Base-by-base conservation (phyloP, 2,888 invertebrate genomes). In the Antheraea yamamai region DNA sequence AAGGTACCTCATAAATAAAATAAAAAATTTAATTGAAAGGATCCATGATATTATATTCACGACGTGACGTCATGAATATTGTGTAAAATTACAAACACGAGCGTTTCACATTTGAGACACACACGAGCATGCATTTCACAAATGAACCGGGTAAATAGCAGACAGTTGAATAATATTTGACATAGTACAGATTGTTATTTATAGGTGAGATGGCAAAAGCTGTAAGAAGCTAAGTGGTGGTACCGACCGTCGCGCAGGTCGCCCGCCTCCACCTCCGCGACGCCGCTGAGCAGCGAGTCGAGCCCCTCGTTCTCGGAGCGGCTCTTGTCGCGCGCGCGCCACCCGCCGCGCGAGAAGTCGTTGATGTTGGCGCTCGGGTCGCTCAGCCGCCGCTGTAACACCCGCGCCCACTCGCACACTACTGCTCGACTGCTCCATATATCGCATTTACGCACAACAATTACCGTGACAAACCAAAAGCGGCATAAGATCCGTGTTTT, bases 261-360 rank as follows among this genome's bases (percentile, higher is more conserved):
- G 14, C 98, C 98, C 52, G 98, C 99, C 95, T 99, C 98, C 80
- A 99, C 98, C 95, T 99, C 99, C 66, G 97, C 97, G 74, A 98
- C 96, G 70, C 98, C 98, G 89, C 96, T 97, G 78, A 97, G 97
- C 88, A 98, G 96, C 52, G 96, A 96, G 93, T 99, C 98, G 72
- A 99, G 96, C 0, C 98, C 98, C 91, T 98, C 98, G 89, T 98
- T 97, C 94, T 99, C 99, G 52, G 98, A 99, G 80, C 98, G 96
- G 61, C 98, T 97, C 77, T 97, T 97, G 85, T 97, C 96, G 79
- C 96, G 96, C 75, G 97, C 96, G 84, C 96, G 88, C 97, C 98
- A 97, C 51, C 97, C 97, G 84, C 98, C 97, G 79, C 98, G 96
- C 39, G 97, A 97, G 90, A 97, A 98, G 89, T 97, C 97, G 89